phyloP scores from a whole-genome alignment of 2,797 vertebrate genomes.

The Epinephelus awoara region DNA sequence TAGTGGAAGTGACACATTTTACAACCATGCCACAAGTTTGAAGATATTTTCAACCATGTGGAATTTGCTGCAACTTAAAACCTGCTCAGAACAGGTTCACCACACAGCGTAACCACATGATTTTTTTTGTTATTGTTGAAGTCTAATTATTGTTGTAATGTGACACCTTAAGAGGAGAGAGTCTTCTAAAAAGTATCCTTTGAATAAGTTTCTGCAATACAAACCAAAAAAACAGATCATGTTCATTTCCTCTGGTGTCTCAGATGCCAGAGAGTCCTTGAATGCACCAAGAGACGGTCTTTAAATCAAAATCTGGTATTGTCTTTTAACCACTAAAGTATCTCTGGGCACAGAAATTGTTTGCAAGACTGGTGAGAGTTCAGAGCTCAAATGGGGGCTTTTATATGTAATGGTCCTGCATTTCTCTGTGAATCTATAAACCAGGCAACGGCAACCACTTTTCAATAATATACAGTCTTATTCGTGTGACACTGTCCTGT shows the following conservation, averaged over 20 bases:
- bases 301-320: slow-evolving; percentile 1
- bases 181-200: not conserved
- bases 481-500: slow-evolving; percentile 10
- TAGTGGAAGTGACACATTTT: slow-evolving; percentile 3
- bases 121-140: not conserved
- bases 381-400: slow-evolving; percentile 16
- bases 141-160: not conserved
- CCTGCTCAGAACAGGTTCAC: no score
- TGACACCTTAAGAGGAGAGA: not conserved
- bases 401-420: slow-evolving; percentile 2
- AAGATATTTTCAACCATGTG: not conserved
- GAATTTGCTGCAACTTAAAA: slow-evolving; percentile 9
- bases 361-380: slow-evolving; percentile 13
- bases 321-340: slow-evolving; percentile 3
- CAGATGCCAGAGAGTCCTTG: slow-evolving; percentile 11
- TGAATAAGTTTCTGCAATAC: not conserved
- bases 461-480: not conserved
- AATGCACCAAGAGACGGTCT: slow-evolving; percentile 1
- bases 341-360: slow-evolving; percentile 3
- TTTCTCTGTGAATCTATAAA: slow-evolving; percentile 27
- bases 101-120: no score
- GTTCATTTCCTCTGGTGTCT: not conserved
- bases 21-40: not conserved
- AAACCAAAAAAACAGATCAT: not conserved
- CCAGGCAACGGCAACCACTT: slow-evolving; percentile 15